Evolutionary conservation across 2,888 invertebrate species (phyloP), one percentile per base, ranked within the genome.

Genomic region (Pollenia labialis): DNA sequence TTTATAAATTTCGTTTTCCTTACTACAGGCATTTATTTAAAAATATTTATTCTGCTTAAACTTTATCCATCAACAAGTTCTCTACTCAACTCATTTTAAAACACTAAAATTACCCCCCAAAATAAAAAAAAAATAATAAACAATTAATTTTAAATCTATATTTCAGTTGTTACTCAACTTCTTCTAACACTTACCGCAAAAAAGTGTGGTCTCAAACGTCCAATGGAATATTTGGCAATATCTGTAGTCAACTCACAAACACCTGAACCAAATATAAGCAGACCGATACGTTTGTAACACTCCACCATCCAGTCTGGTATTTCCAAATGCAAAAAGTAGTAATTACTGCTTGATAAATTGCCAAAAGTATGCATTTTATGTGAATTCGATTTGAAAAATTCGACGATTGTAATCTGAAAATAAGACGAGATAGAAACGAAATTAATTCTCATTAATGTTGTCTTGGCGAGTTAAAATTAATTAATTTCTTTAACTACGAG

Each of bases 131-230:
- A 32, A 32, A 32, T 0, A 58, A 32, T 58, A 32, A 54, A 16
- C n/a, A 16, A 68, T 68, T 77, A 50, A 62, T 79, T 82, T 62
- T 48, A 68, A 6, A 69, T 75, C 44, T 44, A 7, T 50, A 68
- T 60, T 62, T 60, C 48, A 54, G 14, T 14, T 64, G 62, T 64
- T 72, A 48, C 69, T 23, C 18, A 79, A 79, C 18, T 64, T 14
- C 10, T 44, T 68, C 18, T 79, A 4, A 18, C 69, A 94, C 95
- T 95, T 90, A 95, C 95, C 87, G 95, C 95, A 92, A 98, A 95
- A 94, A 99, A 99, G 94, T 99, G 98, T 16, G 99, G 99, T 89
- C 99, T 94, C 88, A 99, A 94, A 85, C 99, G 95, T 48, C 99
- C 99, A 85, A 99, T 96, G 4, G 97, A 96, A 93, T 98, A 99